Base-by-base conservation (phyloP, 2,888 invertebrate genomes). In the Protula sp. region DNA sequence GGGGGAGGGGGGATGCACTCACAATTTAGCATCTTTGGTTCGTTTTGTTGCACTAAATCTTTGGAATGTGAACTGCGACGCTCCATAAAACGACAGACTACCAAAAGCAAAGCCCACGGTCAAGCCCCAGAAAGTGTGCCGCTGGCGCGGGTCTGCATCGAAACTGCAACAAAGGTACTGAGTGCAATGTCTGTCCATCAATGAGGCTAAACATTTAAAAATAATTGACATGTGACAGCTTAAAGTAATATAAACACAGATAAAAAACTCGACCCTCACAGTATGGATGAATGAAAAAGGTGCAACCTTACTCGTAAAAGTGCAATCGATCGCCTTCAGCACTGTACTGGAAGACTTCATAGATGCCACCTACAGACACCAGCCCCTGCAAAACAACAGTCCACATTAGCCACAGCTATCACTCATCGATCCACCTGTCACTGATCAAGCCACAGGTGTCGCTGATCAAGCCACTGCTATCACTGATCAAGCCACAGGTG, bases 1-100 rank as follows among this genome's bases (percentile, higher is more conserved):
- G n/a, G n/a, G n/a, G n/a, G n/a, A n/a, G n/a, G n/a, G n/a, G n/a
- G n/a, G n/a, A n/a, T 26, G 24, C 9, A 55, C 57, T 50, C 30
- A 57, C 57, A 48, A 22, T 30, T 57, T 57, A 14, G 57, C 57
- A 30, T 57, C 50, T 22, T 51, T 48, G 29, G 27, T 29, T 9
- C 29, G 4, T 31, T 57, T 57, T 26, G 57, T 30, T 26, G 57
- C 48, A 50, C 50, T 9, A 24, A 57, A 57, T 24, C 57, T 57
- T 50, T 57, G 57, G 24, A 57, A 57, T 3, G 48, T 57, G 30
- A 57, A 57, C 57, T 57, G 57, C 9, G 57, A 50, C 22, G 57
- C 57, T n/a, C 57, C 57, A 28, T 57, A 57, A 22, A 57, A 57
- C 3, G 57, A 50, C 14, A 57, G 31, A 14, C 57, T 30, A 22